These are phyloP conservation scores for Heterodera filipjevi DNA, from an alignment of 2,888 invertebrate genomes.

Conservation along the genomic window DNA sequence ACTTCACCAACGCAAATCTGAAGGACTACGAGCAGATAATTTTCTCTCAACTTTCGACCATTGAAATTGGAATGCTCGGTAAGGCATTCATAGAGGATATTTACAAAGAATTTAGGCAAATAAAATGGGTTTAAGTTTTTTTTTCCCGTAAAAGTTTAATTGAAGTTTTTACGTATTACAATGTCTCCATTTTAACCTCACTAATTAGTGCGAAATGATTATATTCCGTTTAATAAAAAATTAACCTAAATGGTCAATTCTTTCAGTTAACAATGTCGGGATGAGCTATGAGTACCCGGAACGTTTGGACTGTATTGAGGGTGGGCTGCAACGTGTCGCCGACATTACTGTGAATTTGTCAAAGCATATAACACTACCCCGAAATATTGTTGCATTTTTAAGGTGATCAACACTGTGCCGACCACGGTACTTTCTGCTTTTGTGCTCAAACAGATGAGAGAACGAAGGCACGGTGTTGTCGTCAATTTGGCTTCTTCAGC, in stretches of 20 bases:
- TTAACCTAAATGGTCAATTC: too few species aligned
- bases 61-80: constrained; percentile 57
- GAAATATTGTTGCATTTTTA: too few species aligned
- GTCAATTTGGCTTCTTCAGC: constrained; percentile 87
- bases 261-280: constrained; percentile 85
- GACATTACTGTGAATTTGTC: constrained; percentile 72
- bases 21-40: constrained; percentile 54
- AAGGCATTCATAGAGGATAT: constrained; percentile 8
- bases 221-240: too few species aligned
- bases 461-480: constrained; percentile 79
- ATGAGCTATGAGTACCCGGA: constrained; percentile 83
- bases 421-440: constrained; percentile 83
- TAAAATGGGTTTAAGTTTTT: too few species aligned
- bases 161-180: too few species aligned
- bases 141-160: too few species aligned
- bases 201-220: too few species aligned
- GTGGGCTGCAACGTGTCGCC: constrained; percentile 53
- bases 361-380: too few species aligned
- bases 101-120: neutral
- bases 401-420: constrained; percentile 76
- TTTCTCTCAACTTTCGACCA: constrained; percentile 50
- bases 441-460: constrained; percentile 83
- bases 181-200: too few species aligned
- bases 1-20: constrained; percentile 53
- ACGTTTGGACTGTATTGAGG: constrained; percentile 61